A percentile compares a stretch with the other conserved stretches of the same genome.
Evolutionary conservation across 53 echinoderm and acorn worm species (phyloP).

Genomic region (Paelopatides confundens): DNA sequence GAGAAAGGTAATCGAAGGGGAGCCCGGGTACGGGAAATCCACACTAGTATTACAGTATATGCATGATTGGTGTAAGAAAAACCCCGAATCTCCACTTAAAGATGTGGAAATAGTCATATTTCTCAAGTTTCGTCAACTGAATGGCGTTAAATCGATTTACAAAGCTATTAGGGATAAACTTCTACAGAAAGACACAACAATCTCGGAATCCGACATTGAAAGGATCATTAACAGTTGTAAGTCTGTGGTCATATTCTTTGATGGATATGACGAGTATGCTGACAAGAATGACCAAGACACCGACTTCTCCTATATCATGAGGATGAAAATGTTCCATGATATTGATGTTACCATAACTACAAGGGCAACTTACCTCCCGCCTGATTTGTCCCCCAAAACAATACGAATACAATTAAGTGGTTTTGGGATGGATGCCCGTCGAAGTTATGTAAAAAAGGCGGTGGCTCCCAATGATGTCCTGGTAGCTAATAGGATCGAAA

Average conservation of each 20-base stretch:
- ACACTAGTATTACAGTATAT: background rate
- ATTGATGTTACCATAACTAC: background rate
- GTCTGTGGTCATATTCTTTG: background rate
- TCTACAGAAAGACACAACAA: background rate
- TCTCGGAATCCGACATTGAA: background rate
- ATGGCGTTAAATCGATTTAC: background rate
- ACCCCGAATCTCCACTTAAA: background rate
- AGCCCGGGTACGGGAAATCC: background rate
- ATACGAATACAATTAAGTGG: background rate
- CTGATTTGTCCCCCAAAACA: background rate
- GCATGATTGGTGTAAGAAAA: background rate
- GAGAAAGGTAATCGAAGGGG: background rate
- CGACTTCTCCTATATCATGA: background rate
- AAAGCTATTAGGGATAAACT: background rate
- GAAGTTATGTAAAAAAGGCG: background rate
- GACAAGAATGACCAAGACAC: background rate
- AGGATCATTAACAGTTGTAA: background rate
- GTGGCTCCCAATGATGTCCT: too few species aligned
- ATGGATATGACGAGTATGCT: slow-evolving; percentile 4
- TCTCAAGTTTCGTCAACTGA: background rate
- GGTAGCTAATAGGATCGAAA: too few species aligned
- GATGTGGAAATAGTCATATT: background rate
- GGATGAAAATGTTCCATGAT: background rate
- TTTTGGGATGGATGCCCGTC: background rate
- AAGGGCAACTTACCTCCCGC: background rate